Conservation (phyloP, 2,888 invertebrate species). For the Metellina segmentata region DNA sequence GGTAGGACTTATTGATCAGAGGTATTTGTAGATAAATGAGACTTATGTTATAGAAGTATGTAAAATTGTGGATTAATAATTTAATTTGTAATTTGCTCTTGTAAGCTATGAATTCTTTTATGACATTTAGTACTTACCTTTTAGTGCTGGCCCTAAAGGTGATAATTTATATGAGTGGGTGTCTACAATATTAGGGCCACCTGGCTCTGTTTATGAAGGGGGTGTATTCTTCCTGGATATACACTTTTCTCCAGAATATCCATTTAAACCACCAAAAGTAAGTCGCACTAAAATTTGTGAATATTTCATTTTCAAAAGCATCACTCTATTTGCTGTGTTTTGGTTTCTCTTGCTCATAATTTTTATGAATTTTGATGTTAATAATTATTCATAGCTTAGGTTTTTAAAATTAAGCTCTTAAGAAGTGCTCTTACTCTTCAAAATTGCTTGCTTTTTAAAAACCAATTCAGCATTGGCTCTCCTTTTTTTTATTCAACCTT, state of each 20-base stretch:
- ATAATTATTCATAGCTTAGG: too few species aligned
- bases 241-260: slow-evolving; percentile 98
- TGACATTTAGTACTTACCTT: neutral
- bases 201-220: slow-evolving; percentile 98
- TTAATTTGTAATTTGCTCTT: neutral
- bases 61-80: neutral
- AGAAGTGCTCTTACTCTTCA: too few species aligned
- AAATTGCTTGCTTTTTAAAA: too few species aligned
- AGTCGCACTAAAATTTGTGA: neutral
- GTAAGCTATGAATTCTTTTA: too few species aligned
- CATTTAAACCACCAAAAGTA: slow-evolving; percentile 98
- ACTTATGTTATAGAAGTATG: neutral
- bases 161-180: slow-evolving; percentile 99
- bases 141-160: slow-evolving; percentile 97
- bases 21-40: too few species aligned
- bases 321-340: too few species aligned
- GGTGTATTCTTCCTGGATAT: slow-evolving; percentile 99
- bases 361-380: neutral
- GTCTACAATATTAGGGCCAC: slow-evolving; percentile 96
- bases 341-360: too few species aligned
- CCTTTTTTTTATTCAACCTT: too few species aligned
- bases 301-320: neutral
- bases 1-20: too few species aligned
- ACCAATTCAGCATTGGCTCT: too few species aligned
- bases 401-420: too few species aligned